Evolutionary conservation across 2,797 vertebrate species (phyloP), one percentile per base, ranked within the genome.

Genomic region (Chaetophractus vellerosus): DNA sequence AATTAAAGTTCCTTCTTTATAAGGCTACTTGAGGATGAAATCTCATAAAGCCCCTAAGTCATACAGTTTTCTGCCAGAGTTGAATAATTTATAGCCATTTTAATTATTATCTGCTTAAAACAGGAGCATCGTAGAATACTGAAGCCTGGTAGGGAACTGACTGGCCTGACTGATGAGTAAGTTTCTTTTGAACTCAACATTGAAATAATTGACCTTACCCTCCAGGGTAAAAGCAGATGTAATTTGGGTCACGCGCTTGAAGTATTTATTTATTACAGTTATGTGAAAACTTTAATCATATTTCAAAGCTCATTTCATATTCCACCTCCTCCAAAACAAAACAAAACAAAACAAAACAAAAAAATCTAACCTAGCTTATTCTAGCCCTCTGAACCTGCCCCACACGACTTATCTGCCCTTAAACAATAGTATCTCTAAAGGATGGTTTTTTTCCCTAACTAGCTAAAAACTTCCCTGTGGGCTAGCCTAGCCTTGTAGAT

Each of bases 261-360:
- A 45, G 11, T 48, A 71, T 45, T 68, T 66, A 57, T 23, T 80
- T 57, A 57, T 92, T 69, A 33, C 21, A 69, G 21, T 36, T 64
- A 24, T 0, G 1, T 57, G 82, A 55, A 79, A 28, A 26, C 48
- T 95, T 38, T 48, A 41, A 57, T 79, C 11, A 33, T 31, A 78
- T 57, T 66, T 83, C 68, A 93, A 74, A 90, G 9, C 16, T 92
- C 23, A 61, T 72, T 4, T 88, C 57, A 71, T 21, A 72, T 33
- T 92, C 84, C 19, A 72, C 7, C 66, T 92, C 57, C 28, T 90
- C 41, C 14, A n/a, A 72, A 57, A n/a, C n/a, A n/a, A n/a, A 38
- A 81, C 38, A 38, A 38, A 38, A n/a, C n/a, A n/a, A n/a, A 38
- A 38, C 14, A n/a, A 72, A 59, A 38, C 78, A 45, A 45, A 45